Conservation (phyloP, 2,113 vertebrate species). For the Todiramphus saurophagus region DNA sequence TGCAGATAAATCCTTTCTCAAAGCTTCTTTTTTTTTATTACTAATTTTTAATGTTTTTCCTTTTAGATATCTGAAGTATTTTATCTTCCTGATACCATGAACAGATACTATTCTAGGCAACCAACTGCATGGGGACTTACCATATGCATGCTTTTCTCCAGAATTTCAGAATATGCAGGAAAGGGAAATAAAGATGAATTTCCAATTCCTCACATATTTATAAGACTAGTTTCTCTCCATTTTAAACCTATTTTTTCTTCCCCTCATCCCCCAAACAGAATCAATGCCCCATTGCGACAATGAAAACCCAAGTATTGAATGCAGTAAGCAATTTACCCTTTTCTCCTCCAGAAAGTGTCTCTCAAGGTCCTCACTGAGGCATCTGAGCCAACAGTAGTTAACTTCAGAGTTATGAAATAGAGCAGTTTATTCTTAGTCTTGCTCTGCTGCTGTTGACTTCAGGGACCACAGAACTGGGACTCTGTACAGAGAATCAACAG, state of each 20-base stretch:
- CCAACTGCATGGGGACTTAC: neutral
- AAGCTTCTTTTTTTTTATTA: neutral
- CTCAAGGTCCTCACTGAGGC: neutral
- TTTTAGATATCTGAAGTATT: neutral
- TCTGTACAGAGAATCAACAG: neutral
- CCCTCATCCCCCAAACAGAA: neutral
- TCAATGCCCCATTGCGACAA: neutral
- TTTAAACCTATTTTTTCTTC: neutral
- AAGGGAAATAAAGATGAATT: neutral
- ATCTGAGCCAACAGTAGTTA: neutral
- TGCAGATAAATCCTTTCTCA: neutral
- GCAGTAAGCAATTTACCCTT: neutral
- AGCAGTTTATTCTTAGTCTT: slow-evolving; percentile 1
- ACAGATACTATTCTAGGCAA: neutral
- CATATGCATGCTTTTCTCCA: neutral
- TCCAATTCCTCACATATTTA: neutral
- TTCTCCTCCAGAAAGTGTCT: neutral
- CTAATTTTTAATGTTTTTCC: neutral
- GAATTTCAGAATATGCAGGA: neutral
- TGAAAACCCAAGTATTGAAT: neutral
- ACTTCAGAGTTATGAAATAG: neutral
- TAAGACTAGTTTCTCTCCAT: neutral
- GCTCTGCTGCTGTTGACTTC: neutral
- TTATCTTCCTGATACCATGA: neutral
- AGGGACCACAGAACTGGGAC: neutral